Evolutionary conservation across 2,888 invertebrate species (phyloP).

Genomic region (Helicoverpa assulta): DNA sequence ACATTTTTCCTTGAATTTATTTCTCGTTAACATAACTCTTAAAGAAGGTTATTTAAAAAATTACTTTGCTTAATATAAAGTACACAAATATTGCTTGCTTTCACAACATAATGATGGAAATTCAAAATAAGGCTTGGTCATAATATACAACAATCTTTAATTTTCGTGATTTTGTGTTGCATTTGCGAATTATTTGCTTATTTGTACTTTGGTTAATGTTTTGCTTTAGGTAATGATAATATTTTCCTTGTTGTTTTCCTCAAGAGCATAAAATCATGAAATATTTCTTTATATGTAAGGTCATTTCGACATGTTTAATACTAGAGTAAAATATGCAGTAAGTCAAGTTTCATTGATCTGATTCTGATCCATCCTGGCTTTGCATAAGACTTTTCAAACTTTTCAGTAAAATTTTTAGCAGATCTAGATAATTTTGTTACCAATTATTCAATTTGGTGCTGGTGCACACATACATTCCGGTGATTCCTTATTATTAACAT

Average conservation of each 20-base stretch:
- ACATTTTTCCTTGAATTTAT: neutral
- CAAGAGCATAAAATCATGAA: neutral
- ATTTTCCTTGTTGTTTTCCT: neutral
- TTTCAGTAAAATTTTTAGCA: too few relatives aligned
- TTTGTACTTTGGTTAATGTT: neutral
- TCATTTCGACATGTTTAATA: too few relatives aligned
- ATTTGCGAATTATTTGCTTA: constrained; percentile 1
- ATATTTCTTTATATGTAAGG: neutral
- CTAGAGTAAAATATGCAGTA: too few relatives aligned
- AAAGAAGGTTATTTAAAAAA: neutral
- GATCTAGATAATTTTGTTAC: too few relatives aligned
- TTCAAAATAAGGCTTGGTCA: neutral
- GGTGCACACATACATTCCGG: too few relatives aligned
- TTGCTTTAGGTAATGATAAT: neutral
- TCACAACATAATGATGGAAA: neutral
- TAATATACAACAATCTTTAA: neutral
- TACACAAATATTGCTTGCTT: neutral
- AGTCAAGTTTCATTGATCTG: too few relatives aligned
- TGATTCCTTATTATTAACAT: too few relatives aligned
- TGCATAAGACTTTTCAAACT: too few relatives aligned
- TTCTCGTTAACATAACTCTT: neutral
- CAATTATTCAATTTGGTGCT: too few relatives aligned
- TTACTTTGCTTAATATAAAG: neutral
- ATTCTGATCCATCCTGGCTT: too few relatives aligned
- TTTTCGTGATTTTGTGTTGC: neutral